Conservation (phyloP, 2,113 vertebrate species). For the Stomatorhinus ivindoensis region DNA sequence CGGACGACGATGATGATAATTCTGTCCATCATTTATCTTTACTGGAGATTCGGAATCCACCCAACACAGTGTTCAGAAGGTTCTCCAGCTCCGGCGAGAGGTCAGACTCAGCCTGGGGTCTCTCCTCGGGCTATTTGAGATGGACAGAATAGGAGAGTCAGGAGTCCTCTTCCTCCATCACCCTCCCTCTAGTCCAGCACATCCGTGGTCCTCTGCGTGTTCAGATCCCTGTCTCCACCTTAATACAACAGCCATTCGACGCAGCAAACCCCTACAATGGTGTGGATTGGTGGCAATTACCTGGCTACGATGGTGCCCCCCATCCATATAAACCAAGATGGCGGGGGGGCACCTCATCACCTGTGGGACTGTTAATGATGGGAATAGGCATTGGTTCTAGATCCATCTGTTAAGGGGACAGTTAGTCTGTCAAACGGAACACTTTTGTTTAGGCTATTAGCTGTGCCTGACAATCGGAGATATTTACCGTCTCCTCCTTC, state of each 20-base stretch:
- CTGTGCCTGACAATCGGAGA: slow-evolving; percentile 11
- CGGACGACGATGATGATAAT: not conserved
- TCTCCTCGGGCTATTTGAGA: not conserved
- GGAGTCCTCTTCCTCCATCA: not conserved
- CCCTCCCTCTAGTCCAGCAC: not conserved
- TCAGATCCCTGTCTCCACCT: not conserved
- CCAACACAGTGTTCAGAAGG: not conserved
- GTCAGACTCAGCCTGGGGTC: not conserved
- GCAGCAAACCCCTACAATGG: not conserved
- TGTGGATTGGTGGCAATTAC: slow-evolving; percentile 9
- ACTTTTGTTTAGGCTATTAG: slow-evolving; percentile 20
- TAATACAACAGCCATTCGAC: not conserved
- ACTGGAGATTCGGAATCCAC: not conserved
- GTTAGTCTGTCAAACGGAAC: slow-evolving; percentile 21
- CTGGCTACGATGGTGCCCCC: not conserved
- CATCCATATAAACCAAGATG: not conserved
- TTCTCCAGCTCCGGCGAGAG: not conserved
- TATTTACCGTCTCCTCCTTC: slow-evolving; percentile 13
- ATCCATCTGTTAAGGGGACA: slow-evolving; percentile 14
- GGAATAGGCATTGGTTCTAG: slow-evolving; percentile 10
- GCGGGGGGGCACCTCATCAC: slow-evolving; percentile 14
- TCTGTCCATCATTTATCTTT: not conserved
- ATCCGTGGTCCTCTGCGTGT: not conserved
- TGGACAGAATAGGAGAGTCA: not conserved
- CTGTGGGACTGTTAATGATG: not conserved